Percentiles rank a stretch among this genome's conserved stretches.
Conservation (phyloP, 2,113 vertebrate genomes). For the Cygnus buccinator region DNA sequence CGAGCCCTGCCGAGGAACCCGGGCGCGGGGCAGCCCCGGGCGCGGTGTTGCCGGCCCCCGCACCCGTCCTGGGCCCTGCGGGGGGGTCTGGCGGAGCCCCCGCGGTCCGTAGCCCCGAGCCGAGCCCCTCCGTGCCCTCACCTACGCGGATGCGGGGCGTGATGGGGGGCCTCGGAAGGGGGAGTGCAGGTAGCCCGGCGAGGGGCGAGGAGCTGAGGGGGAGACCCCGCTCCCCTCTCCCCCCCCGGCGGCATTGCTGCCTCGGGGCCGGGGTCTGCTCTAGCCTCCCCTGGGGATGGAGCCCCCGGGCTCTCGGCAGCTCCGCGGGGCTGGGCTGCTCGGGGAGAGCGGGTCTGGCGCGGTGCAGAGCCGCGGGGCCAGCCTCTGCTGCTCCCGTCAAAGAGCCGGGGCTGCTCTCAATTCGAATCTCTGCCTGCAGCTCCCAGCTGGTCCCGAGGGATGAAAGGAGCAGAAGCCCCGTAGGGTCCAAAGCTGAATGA, state of each 20-base stretch:
- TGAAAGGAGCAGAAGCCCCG: background rate
- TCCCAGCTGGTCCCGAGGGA: background rate
- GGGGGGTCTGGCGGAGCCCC: background rate
- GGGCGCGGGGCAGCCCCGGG: background rate
- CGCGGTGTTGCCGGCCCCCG: too few relatives aligned
- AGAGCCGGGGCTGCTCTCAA: background rate
- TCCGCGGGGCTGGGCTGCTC: too few relatives aligned
- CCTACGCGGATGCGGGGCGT: background rate
- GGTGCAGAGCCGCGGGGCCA: background rate
- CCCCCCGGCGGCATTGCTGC: background rate
- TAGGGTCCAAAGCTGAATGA: background rate
- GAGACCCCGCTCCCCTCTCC: background rate
- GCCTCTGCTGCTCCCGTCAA: background rate
- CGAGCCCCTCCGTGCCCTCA: background rate
- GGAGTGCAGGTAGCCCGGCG: background rate
- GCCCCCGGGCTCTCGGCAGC: background rate
- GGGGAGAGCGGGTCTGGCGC: background rate
- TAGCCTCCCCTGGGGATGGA: background rate
- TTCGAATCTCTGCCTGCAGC: background rate
- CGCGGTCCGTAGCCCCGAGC: rapidly evolving
- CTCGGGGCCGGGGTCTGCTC: background rate
- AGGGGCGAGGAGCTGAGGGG: background rate
- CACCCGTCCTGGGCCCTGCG: background rate
- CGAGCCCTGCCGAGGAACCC: background rate
- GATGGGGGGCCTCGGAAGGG: too few relatives aligned